phyloP scores from a whole-genome alignment of 2,797 vertebrate genomes.

The Mus spretus region DNA sequence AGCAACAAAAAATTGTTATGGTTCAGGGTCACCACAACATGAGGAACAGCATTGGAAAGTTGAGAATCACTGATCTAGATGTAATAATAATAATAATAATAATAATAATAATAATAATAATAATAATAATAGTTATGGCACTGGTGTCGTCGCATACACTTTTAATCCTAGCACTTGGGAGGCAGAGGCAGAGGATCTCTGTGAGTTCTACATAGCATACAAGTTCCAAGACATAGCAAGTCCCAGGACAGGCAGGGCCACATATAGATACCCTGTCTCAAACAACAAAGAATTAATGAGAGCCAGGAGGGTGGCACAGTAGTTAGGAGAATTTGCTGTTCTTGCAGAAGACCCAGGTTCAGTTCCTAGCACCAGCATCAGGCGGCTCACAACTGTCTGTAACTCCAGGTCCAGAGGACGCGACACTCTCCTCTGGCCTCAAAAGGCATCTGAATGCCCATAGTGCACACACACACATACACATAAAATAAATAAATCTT shows the following conservation, averaged over 20 bases:
- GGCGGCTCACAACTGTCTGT: not conserved
- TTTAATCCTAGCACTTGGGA: not conserved
- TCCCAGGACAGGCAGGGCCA: not conserved
- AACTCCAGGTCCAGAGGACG: not conserved
- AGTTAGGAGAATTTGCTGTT: not conserved
- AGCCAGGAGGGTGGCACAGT: too few relatives aligned
- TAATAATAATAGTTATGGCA: not conserved
- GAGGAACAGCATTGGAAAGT: not conserved
- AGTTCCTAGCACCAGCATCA: not conserved
- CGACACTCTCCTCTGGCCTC: not conserved
- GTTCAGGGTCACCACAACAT: not conserved
- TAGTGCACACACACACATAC: not conserved
- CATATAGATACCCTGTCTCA: not conserved
- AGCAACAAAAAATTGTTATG: not conserved
- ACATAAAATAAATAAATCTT: not conserved
- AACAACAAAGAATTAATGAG: not conserved
- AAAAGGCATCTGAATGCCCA: not conserved
- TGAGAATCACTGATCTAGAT: not conserved
- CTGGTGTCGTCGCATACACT: not conserved
- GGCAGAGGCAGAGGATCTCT: not conserved
- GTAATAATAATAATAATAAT: not conserved
- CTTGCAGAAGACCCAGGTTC: not conserved
- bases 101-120: not conserved
- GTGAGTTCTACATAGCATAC: not conserved
- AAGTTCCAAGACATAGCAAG: not conserved